phyloP scores from a whole-genome alignment of 2,113 vertebrate genomes.

The Calonectris borealis region DNA sequence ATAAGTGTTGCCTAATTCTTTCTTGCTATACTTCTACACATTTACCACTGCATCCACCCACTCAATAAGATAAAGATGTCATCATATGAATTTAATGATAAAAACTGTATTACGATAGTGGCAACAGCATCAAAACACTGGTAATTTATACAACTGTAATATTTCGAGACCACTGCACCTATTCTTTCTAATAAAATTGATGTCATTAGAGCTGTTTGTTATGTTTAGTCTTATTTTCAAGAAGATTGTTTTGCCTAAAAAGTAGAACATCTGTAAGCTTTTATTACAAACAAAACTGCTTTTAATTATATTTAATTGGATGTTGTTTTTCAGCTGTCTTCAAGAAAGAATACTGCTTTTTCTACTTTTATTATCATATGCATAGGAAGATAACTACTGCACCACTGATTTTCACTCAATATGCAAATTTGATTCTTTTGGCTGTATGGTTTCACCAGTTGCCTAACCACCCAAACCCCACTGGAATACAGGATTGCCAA shows the following conservation, averaged over 20 bases:
- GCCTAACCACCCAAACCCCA: not conserved
- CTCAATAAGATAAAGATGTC: not conserved
- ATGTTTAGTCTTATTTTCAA: not conserved
- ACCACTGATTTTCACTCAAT: not conserved
- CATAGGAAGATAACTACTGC: not conserved
- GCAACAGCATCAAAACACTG: not conserved
- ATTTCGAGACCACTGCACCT: not conserved
- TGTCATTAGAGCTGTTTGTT: not conserved
- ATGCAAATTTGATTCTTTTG: not conserved
- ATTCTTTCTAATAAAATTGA: not conserved
- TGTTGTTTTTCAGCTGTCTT: not conserved
- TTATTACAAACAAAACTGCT: not conserved
- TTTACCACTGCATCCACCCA: not conserved
- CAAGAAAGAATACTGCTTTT: not conserved
- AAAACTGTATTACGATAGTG: not conserved
- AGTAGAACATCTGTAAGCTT: not conserved
- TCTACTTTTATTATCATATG: not conserved
- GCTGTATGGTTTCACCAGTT: not conserved
- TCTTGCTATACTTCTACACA: not conserved
- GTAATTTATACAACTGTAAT: not conserved
- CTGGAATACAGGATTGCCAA: not conserved
- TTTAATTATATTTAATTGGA: not conserved
- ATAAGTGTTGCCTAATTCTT: not conserved
- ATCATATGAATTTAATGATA: not conserved
- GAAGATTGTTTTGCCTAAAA: not conserved